A percentile compares a stretch with the other conserved stretches of the same genome.
These are phyloP conservation scores for Andrena camellia DNA, from an alignment of 2,888 invertebrate species.

Conservation along the genomic window DNA sequence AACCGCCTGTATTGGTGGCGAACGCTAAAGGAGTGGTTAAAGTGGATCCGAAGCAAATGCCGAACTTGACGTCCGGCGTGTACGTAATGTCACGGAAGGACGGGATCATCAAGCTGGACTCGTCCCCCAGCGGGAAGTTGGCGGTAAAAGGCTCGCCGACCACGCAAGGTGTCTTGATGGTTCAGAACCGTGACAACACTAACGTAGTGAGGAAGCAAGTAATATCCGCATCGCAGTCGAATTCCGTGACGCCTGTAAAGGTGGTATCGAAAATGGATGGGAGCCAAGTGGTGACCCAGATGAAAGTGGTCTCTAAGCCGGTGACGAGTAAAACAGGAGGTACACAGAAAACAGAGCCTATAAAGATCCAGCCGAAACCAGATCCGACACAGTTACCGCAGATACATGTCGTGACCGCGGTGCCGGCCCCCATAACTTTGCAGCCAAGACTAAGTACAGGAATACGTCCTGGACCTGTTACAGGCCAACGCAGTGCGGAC, in stretches of 20 bases:
- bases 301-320: constrained; percentile 83
- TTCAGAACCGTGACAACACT: constrained; percentile 81
- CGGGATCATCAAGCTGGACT: constrained; percentile 90
- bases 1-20: constrained; percentile 85
- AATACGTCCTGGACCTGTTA: constrained; percentile 73
- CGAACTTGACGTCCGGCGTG: constrained; percentile 88
- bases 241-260: constrained; percentile 82
- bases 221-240: constrained; percentile 76
- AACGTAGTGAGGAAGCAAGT: constrained; percentile 83
- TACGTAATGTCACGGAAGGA: constrained; percentile 92
- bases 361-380: constrained; percentile 84
- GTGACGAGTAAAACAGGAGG: constrained; percentile 66
- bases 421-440: constrained; percentile 76
- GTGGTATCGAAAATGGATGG: constrained; percentile 83
- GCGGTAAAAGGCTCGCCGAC: constrained; percentile 84
- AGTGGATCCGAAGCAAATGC: constrained; percentile 91
- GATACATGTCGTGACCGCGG: constrained; percentile 83
- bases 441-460: constrained; percentile 78
- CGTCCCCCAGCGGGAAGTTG: constrained; percentile 86
- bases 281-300: constrained; percentile 82
- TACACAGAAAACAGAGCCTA: constrained; percentile 80
- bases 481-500: constrained; percentile 75
- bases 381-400: constrained; percentile 81
- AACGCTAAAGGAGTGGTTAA: constrained; percentile 90
- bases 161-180: constrained; percentile 80